Evolutionary conservation across 2,113 vertebrate species (phyloP), one percentile per base, ranked within the genome.

Genomic region (Nesospiza acunhae): DNA sequence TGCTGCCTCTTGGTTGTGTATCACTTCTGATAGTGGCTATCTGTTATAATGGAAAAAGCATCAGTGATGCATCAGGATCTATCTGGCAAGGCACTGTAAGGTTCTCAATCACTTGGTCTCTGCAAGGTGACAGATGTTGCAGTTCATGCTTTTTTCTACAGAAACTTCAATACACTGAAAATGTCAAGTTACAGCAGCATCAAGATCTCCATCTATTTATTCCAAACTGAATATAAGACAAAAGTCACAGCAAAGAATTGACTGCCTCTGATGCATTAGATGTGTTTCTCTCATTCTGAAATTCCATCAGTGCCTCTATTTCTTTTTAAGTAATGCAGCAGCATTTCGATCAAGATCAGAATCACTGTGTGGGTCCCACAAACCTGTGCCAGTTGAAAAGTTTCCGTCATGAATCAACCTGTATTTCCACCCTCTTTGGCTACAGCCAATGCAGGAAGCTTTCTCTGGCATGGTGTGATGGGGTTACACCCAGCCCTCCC

Each of bases 201-300:
- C 55, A 84, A 92, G 70, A 89, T 91, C 73, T 92, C 76, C 69
- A 53, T 95, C 39, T 90, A 64, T 84, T 93, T 90, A 90, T 90
- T 89, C 72, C 27, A 77, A 87, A 87, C 27, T 39, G 64, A 91
- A 92, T 55, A 31, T 26, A 78, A 87, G 30, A 84, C 73, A 92
- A 81, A 55, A 76, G 52, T 64, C 67, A 66, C 56, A 52, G 63
- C 42, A 44, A 21, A 55, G 55, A 69, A 86, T 39, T 86, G 72
- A 69, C 52, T 94, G 62, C 15, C 31, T 93, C 63, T 93, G 88
- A 74, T 84, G 66, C 15, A 64, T 78, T 60, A 75, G 44, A 72
- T 56, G 9, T 78, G 60, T 79, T 94, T 84, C 59, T 87, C 28
- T 80, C 44, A 47, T 84, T 78, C 80, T 10, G 3, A 96, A 92